These are phyloP conservation scores for Poeciliopsis gracilis DNA, from an alignment of 2,797 vertebrate species.

Conservation along the genomic window DNA sequence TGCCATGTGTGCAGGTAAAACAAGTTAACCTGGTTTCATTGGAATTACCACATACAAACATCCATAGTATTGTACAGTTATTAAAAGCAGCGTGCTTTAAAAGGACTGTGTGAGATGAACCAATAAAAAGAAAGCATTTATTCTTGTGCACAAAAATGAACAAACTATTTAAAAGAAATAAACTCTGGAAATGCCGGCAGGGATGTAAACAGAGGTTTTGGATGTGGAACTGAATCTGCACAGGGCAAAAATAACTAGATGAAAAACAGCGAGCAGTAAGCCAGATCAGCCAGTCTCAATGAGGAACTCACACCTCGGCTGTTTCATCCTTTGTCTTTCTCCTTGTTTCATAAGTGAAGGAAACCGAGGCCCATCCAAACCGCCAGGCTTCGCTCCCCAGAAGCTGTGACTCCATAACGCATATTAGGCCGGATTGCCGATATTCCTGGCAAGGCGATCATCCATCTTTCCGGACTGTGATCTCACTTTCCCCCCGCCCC, in stretches of 20 bases:
- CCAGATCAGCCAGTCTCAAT: neutral
- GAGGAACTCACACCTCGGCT: neutral
- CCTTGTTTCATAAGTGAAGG: neutral
- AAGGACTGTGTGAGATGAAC: too few relatives aligned
- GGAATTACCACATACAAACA: too few relatives aligned
- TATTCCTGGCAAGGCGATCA: slow-evolving; percentile 32
- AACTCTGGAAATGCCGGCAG: neutral
- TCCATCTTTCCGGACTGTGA: slow-evolving; percentile 42
- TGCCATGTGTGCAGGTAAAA: too few relatives aligned
- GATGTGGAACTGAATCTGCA: neutral
- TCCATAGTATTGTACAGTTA: too few relatives aligned
- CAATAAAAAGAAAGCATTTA: neutral
- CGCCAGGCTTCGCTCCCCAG: slow-evolving; percentile 26
- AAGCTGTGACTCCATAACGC: slow-evolving; percentile 20
- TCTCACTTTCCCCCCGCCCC: slow-evolving; percentile 21
- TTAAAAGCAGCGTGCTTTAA: too few relatives aligned
- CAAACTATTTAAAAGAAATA: neutral
- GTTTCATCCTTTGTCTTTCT: slow-evolving; percentile 5
- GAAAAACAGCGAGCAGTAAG: neutral
- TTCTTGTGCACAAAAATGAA: neutral
- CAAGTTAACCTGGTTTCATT: too few relatives aligned
- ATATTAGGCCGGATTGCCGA: slow-evolving; percentile 24
- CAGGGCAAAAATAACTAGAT: neutral
- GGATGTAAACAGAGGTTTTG: neutral
- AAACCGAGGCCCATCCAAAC: slow-evolving; percentile 14